These are phyloP conservation scores for Aulostomus chinensis DNA, from an alignment of 2,797 vertebrate species.

Conservation along the genomic window DNA sequence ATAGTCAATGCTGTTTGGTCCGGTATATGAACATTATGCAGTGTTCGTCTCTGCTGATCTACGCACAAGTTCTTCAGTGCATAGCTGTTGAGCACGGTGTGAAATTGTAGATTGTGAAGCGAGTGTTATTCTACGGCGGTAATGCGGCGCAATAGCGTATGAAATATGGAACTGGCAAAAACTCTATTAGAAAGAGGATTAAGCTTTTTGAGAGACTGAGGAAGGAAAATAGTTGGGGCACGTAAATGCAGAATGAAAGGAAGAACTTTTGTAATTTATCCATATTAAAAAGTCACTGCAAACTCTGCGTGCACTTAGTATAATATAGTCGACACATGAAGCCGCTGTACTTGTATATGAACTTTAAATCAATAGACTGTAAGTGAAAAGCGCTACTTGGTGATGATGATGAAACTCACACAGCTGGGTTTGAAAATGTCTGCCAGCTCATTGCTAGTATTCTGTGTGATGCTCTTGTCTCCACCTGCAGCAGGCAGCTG, in stretches of 20 bases:
- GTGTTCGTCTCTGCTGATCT: constrained; percentile 24
- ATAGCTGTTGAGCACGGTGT: constrained; percentile 39
- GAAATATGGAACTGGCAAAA: constrained; percentile 35
- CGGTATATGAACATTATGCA: constrained; percentile 23
- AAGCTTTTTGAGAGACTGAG: constrained; percentile 29
- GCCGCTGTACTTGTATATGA: neutral
- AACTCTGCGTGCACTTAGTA: neutral
- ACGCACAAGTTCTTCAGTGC: constrained; percentile 26
- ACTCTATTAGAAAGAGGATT: constrained; percentile 42
- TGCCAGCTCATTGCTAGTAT: no score
- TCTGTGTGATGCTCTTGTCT: no score
- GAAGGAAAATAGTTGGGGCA: neutral
- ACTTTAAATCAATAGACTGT: neutral
- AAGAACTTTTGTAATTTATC: neutral
- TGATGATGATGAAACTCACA: constrained; percentile 1
- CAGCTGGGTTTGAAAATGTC: no score
- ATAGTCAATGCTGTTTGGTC: constrained; percentile 38
- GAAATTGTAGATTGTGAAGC: constrained; percentile 49
- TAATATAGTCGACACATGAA: neutral
- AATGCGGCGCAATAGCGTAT: constrained; percentile 28
- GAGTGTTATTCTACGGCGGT: constrained; percentile 24
- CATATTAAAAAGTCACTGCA: neutral
- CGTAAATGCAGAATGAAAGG: constrained; percentile 7
- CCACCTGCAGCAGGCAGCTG: no score
- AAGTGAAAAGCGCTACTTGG: neutral